Conservation (phyloP, 2,797 vertebrate species). For the Sebastes goodei region DNA sequence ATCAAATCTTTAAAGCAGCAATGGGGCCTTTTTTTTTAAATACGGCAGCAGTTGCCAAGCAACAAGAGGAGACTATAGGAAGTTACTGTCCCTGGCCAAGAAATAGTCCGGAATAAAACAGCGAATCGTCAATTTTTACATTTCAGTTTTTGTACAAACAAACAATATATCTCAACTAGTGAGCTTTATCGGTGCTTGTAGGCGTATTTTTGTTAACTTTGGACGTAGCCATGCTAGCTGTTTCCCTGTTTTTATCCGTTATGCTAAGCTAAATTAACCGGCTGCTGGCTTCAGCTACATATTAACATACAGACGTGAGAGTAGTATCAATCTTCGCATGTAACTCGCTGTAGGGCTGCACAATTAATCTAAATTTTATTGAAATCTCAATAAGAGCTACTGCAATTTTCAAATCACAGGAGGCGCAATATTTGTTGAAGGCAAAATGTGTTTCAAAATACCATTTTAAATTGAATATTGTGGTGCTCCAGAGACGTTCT, state of each 20-base stretch:
- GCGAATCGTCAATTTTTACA: neutral
- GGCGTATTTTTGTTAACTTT: neutral
- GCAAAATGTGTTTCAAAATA: neutral
- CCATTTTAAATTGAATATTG: neutral
- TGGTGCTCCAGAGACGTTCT: neutral
- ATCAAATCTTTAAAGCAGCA: neutral
- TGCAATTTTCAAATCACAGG: neutral
- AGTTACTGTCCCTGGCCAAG: neutral
- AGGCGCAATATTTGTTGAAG: neutral
- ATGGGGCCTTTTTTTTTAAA: neutral
- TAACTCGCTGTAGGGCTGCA: neutral
- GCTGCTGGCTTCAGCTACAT: neutral
- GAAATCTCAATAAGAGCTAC: fast-evolving
- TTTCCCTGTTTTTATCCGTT: neutral
- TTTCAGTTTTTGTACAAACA: neutral
- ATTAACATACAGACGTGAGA: neutral
- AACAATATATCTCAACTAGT: neutral
- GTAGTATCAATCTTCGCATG: neutral
- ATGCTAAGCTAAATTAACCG: neutral
- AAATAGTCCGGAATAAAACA: neutral
- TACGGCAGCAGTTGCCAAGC: neutral
- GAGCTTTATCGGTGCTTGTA: neutral
- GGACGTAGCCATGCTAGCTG: too few species aligned
- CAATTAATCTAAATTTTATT: neutral
- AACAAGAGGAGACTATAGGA: neutral